Conservation (phyloP, 2,113 vertebrate genomes). For the Boleophthalmus pectinirostris region DNA sequence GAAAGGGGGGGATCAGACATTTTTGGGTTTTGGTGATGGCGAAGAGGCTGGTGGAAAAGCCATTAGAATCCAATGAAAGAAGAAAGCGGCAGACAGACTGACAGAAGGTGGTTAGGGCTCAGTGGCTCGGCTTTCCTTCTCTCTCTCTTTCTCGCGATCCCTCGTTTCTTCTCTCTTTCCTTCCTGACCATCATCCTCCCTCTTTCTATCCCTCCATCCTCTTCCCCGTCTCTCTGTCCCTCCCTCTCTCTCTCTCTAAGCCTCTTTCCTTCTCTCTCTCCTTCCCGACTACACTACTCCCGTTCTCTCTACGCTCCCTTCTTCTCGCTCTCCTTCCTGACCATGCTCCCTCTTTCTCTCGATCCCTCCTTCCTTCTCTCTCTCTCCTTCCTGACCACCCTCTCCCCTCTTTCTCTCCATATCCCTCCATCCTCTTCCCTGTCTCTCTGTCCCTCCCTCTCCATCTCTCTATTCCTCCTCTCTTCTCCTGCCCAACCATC, state of each 20-base stretch:
- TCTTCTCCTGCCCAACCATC: too few species aligned
- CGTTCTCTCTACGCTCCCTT: background rate
- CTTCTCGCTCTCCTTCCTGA: constrained; percentile 41
- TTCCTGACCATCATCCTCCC: constrained; percentile 27
- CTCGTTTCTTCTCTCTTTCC: constrained; percentile 39
- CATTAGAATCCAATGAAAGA: constrained; percentile 72
- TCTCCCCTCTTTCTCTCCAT: too few species aligned
- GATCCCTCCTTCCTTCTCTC: too few species aligned
- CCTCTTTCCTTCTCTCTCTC: too few species aligned
- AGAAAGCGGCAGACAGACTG: constrained; percentile 69
- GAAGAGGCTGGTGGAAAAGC: constrained; percentile 73
- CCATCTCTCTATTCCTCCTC: too few species aligned
- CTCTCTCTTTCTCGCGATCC: constrained; percentile 21
- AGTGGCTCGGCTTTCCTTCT: constrained; percentile 63
- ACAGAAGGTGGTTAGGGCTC: constrained; percentile 75
- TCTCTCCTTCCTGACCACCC: too few species aligned
- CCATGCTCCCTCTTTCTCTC: constrained; percentile 26
- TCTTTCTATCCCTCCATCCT: too few species aligned
- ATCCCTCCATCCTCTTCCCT: too few species aligned
- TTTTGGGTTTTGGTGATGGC: constrained; percentile 20
- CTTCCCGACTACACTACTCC: too few species aligned
- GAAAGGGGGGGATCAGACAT: constrained; percentile 12
- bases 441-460: too few species aligned
- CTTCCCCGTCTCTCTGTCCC: too few species aligned
- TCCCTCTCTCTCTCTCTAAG: too few species aligned